Conservation (phyloP, 2,113 vertebrate genomes). For the Nymphicus hollandicus region DNA sequence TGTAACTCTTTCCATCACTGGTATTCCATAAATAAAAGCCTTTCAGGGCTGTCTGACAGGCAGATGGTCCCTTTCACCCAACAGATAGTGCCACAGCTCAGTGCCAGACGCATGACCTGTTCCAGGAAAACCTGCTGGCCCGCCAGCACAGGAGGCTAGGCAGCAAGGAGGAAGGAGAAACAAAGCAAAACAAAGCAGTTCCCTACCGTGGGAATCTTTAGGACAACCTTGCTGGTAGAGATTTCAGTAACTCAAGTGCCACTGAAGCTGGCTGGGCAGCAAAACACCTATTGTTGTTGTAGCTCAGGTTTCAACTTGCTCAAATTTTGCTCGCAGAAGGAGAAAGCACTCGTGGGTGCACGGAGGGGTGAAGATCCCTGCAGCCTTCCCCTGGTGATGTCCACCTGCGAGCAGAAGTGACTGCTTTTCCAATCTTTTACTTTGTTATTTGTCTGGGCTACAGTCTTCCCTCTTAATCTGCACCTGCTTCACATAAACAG, state of each 20-base stretch:
- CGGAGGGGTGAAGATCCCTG: not conserved
- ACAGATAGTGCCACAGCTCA: not conserved
- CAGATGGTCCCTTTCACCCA: rapidly evolving
- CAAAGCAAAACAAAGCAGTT: not conserved
- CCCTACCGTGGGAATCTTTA: not conserved
- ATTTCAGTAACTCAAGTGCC: not conserved
- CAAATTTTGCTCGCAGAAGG: not conserved
- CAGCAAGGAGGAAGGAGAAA: not conserved
- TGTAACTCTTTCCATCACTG: not conserved
- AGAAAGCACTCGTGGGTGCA: not conserved
- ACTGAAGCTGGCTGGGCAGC: rapidly evolving
- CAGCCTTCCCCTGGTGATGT: not conserved
- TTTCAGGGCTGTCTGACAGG: not conserved
- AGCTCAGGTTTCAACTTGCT: not conserved
- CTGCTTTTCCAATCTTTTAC: not conserved
- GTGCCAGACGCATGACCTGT: not conserved
- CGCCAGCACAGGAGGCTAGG: not conserved
- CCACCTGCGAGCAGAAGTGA: not conserved
- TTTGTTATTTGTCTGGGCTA: not conserved
- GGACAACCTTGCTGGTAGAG: not conserved
- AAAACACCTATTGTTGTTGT: not conserved
- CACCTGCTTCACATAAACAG: not conserved
- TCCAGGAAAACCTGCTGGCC: constrained; percentile 27
- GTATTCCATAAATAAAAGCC: not conserved
- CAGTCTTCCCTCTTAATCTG: not conserved